Percentiles rank a stretch among this genome's conserved stretches.
Evolutionary conservation across 2,888 invertebrate species (phyloP).

Genomic region (Liodrosophila aerea): DNA sequence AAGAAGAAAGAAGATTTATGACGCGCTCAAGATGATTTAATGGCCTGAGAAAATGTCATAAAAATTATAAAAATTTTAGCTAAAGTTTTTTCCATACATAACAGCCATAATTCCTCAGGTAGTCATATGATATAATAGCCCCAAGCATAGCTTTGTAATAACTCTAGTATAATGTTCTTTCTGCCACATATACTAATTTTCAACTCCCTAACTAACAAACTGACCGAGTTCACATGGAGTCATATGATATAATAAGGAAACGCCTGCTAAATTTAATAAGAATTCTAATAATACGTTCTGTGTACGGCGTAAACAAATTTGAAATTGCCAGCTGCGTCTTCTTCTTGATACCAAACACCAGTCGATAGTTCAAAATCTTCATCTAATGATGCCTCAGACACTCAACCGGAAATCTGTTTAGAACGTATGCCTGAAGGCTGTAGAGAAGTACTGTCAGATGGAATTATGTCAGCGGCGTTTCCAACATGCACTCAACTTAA

Average conservation of each 20-base stretch:
- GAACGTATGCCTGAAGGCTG: conserved; percentile 13
- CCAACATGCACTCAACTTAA: conserved; percentile 60
- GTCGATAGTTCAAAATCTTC: conserved; percentile 2
- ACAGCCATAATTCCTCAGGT: neutral
- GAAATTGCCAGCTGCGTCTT: conserved; percentile 3
- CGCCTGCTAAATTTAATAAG: neutral
- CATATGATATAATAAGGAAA: neutral
- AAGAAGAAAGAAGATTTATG: neutral
- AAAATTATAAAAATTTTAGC: conserved; percentile 1
- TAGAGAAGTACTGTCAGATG: conserved; percentile 6
- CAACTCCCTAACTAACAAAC: too few species aligned
- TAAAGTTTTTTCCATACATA: neutral
- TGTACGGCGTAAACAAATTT: neutral
- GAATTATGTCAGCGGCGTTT: conserved; percentile 66
- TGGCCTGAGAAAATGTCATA: too few species aligned
- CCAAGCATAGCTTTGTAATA: too few species aligned
- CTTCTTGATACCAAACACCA: conserved; percentile 5
- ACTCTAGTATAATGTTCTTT: too few species aligned
- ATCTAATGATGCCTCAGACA: conserved; percentile 26
- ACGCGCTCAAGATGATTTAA: neutral
- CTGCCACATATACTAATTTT: too few species aligned
- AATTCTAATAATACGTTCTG: neutral
- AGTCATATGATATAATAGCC: neutral
- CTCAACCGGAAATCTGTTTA: conserved; percentile 55
- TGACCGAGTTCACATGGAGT: too few species aligned